Percentiles rank a stretch among this genome's conserved stretches.
Conservation (phyloP, 2,888 invertebrate species). For the Hydroisotoma schaefferi region DNA sequence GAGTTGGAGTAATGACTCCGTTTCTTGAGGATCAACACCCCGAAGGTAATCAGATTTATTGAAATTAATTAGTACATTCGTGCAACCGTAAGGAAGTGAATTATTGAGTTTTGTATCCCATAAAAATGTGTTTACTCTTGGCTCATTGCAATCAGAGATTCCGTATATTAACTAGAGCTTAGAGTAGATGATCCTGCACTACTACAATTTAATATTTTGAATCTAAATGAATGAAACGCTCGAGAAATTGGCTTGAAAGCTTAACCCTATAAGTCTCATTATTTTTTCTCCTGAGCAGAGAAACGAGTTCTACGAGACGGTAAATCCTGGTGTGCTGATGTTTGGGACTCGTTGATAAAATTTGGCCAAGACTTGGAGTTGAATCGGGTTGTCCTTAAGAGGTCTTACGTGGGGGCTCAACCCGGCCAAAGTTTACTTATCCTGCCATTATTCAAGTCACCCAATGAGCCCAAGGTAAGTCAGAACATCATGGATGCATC, state of each 20-base stretch:
- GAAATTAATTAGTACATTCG: no score
- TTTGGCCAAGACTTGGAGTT: constrained; percentile 45
- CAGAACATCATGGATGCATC: no score
- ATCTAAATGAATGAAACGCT: no score
- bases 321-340: constrained; percentile 48
- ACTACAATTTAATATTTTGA: no score
- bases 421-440: constrained; percentile 47
- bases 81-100: no score
- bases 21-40: constrained; percentile 43
- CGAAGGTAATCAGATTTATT: constrained; percentile 29
- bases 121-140: no score
- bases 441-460: constrained; percentile 45
- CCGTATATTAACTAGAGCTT: no score
- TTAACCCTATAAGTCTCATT: no score
- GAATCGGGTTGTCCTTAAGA: constrained; percentile 41
- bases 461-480: constrained; percentile 45
- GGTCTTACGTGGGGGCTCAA: constrained; percentile 47
- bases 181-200: no score
- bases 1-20: constrained; percentile 48
- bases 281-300: constrained; percentile 25
- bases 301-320: constrained; percentile 46
- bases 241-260: no score
- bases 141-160: no score
- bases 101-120: no score
- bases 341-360: constrained; percentile 45